Conservation (phyloP, 2,113 vertebrate genomes). For the Dipodomys ordii region DNA sequence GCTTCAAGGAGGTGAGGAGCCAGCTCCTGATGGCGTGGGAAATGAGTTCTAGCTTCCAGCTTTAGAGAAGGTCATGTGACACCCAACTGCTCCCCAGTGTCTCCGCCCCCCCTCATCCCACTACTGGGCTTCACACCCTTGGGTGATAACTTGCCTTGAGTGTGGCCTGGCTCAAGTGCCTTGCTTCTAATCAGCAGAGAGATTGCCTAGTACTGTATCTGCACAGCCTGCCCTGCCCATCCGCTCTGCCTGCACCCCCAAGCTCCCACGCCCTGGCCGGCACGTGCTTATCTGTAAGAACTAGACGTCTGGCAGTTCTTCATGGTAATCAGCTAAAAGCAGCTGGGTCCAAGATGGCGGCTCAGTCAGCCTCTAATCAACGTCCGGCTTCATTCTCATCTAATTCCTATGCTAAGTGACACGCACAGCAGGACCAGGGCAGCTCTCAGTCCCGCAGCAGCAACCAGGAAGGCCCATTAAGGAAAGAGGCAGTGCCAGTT, state of each 20-base stretch:
- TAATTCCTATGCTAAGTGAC: background rate
- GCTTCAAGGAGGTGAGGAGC: background rate
- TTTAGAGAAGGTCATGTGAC: too few relatives aligned
- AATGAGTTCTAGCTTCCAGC: too few relatives aligned
- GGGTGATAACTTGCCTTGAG: background rate
- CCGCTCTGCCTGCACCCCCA: background rate
- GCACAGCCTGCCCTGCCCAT: background rate
- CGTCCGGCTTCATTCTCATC: background rate
- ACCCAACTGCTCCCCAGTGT: too few relatives aligned
- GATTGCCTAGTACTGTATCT: background rate
- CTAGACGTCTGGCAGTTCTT: background rate
- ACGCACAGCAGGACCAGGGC: background rate
- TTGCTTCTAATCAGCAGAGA: background rate
- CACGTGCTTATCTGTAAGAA: background rate
- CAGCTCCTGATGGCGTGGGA: too few relatives aligned
- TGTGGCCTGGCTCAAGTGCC: background rate
- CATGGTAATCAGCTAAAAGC: background rate
- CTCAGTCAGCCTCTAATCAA: background rate
- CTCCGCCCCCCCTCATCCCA: too few relatives aligned
- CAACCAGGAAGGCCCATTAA: background rate
- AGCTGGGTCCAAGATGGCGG: background rate
- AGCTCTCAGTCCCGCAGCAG: background rate
- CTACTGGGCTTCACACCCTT: too few relatives aligned
- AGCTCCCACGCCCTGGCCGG: too few relatives aligned
- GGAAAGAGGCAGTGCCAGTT: background rate